A percentile compares a stretch with the other conserved stretches of the same genome.
Conservation (phyloP, 2,888 invertebrate species). For the Drosophila testacea region DNA sequence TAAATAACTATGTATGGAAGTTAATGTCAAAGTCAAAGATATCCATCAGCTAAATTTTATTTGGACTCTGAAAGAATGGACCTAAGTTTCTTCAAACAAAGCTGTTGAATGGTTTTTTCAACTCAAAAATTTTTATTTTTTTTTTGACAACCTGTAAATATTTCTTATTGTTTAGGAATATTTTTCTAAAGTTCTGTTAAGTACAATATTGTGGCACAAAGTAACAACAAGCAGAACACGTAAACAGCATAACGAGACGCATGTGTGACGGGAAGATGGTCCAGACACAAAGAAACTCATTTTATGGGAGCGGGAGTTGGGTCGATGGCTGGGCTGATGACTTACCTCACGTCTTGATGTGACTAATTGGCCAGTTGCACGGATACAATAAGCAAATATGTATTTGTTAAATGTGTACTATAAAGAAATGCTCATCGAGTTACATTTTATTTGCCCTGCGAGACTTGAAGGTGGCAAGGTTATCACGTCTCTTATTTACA, state of each 20-base stretch:
- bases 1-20: too few species aligned
- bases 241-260: conserved; percentile 1
- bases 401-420: conserved; percentile 9
- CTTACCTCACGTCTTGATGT: conserved; percentile 18
- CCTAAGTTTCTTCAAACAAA: too few species aligned
- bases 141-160: neutral
- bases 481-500: conserved; percentile 37
- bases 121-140: neutral
- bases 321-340: conserved; percentile 29
- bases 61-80: too few species aligned
- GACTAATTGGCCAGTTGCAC: conserved; percentile 40
- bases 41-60: too few species aligned
- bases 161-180: neutral
- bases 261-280: conserved; percentile 21
- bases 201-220: neutral
- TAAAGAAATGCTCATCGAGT: conserved; percentile 16
- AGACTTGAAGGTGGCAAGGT: conserved; percentile 40
- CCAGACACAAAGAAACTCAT: conserved; percentile 29
- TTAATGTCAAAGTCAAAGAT: too few species aligned
- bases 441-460: conserved; percentile 12
- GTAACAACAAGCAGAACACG: conserved; percentile 19
- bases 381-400: conserved; percentile 3
- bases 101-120: too few species aligned
- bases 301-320: conserved; percentile 18
- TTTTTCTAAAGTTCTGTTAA: neutral